phyloP scores from a whole-genome alignment of 2,113 vertebrate genomes.

The Dicerorhinus sumatrensis region DNA sequence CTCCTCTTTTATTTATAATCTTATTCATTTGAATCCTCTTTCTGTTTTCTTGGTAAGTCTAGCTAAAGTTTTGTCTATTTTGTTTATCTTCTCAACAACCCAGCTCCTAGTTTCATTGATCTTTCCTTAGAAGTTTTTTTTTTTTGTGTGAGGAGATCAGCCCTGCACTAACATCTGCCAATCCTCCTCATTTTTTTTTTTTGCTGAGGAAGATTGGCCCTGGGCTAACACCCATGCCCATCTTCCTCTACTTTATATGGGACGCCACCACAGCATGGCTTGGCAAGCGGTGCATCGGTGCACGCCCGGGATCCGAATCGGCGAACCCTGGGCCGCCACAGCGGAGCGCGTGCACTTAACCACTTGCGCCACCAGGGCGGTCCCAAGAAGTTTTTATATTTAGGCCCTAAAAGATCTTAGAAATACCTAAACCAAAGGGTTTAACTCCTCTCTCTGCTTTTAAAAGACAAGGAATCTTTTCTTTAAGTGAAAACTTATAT shows the following conservation, averaged over 20 bases:
- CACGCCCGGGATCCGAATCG: no score
- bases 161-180: no score
- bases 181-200: no score
- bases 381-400: not conserved
- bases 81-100: not conserved
- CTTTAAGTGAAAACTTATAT: not conserved
- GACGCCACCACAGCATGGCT: no score
- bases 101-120: not conserved
- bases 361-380: no score
- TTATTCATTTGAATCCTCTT: not conserved
- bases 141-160: no score
- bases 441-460: not conserved
- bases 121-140: not conserved
- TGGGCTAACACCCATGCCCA: no score
- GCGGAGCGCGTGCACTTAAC: no score
- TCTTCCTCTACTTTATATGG: no score
- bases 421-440: not conserved
- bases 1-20: not conserved
- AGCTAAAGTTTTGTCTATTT: not conserved
- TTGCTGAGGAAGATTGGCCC: no score
- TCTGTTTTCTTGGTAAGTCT: not conserved
- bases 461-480: constrained; percentile 36
- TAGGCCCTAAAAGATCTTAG: not conserved
- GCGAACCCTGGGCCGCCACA: no score
- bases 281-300: no score